Base-by-base conservation (phyloP, 2,797 vertebrate species). In the Fringilla coelebs region DNA sequence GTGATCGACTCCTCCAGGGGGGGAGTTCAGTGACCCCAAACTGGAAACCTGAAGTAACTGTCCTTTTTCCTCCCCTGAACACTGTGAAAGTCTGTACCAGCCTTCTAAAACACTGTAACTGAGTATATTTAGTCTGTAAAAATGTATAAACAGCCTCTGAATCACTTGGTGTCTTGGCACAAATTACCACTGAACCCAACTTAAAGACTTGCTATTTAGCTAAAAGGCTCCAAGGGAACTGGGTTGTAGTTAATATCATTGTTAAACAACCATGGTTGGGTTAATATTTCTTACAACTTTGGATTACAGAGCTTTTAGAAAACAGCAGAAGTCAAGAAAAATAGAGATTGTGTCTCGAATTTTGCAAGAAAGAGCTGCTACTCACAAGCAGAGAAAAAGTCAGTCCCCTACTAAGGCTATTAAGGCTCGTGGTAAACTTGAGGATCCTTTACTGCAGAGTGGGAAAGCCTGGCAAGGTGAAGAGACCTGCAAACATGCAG, bases 321-420 rank as follows among this genome's bases (percentile, higher is more conserved):
- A 98, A 76, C 97, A 72, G 72, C 98, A 98, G 95, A 98, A 98
- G 96, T 96, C 97, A 81, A 98, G 98, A 55, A 98, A 97, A 95
- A 94, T 97, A 38, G 98, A 98, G 88, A 99, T 99, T 11, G 97
- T 98, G 13, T 89, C 97, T 77, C 98, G 96, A 84, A 97, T 99
- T 87, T 95, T 98, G 85, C 96, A 96, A 92, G 99, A 99, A 95
- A 96, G 97, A 74, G 94, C 98, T 17, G 68, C 95, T 76, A 55
- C 94, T 32, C 95, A 92, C 43, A 98, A 92, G 58, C 93, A 78
- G 67, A 97, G 87, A 74, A 98, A 58, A 70, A 77, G 76, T 4
- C 96, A 57, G 26, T 66, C 43, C 24, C 24, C 5, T 16, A 2
- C 43, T 6, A 83, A 81, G 82, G 75, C 41, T 28, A 18, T 85